These are phyloP conservation scores for Propithecus coquereli DNA, from an alignment of 2,113 vertebrate genomes.

Conservation along the genomic window DNA sequence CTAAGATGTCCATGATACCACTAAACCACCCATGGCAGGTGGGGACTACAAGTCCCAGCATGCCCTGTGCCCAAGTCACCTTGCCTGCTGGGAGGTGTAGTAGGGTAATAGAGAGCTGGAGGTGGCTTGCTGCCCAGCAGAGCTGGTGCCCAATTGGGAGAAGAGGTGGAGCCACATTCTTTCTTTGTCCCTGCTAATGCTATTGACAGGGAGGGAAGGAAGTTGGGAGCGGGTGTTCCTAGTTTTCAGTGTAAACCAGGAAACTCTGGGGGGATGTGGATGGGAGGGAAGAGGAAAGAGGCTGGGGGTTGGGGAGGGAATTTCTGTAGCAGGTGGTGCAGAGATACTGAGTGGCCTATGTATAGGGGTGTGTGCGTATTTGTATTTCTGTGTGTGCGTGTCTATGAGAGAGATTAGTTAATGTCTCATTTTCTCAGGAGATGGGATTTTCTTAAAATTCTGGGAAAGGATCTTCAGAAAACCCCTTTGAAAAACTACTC, in stretches of 20 bases:
- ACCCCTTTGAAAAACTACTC: background rate
- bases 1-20: background rate
- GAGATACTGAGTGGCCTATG: conserved; percentile 61
- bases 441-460: conserved; percentile 26
- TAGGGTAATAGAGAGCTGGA: conserved; percentile 27
- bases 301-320: conserved; percentile 69
- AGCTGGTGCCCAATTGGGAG: background rate
- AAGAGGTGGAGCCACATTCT: conserved; percentile 61
- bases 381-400: background rate
- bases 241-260: conserved; percentile 69
- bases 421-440: conserved; percentile 4
- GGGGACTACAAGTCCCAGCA: conserved; percentile 69
- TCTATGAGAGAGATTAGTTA: background rate
- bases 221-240: conserved; percentile 81
- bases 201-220: conserved; percentile 84
- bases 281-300: conserved; percentile 62
- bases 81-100: conserved; percentile 73
- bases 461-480: conserved; percentile 5
- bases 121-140: conserved; percentile 26
- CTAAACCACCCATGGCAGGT: background rate
- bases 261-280: conserved; percentile 54
- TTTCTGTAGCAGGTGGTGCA: conserved; percentile 80
- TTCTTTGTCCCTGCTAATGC: conserved; percentile 82
- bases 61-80: conserved; percentile 36
- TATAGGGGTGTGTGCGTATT: background rate